A percentile compares a stretch with the other conserved stretches of the same genome.
phyloP scores from a whole-genome alignment of 2,888 invertebrate genomes.

The Seira ritae region DNA sequence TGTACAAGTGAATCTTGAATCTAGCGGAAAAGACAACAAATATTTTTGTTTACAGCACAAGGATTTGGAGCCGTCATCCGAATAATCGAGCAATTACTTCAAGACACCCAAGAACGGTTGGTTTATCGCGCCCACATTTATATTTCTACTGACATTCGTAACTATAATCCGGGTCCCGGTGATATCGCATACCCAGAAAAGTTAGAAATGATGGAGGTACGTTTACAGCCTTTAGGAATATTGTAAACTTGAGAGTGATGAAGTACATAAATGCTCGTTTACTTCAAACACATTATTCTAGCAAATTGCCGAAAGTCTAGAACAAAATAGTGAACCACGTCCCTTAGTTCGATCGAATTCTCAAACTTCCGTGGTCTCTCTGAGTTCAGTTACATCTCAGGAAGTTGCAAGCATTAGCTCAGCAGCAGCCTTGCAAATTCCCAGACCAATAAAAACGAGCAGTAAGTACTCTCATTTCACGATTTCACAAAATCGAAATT shows the following conservation, averaged over 20 bases:
- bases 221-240: neutral
- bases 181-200: constrained; percentile 99
- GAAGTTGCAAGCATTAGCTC: constrained; percentile 81
- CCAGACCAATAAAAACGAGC: constrained; percentile 77
- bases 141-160: constrained; percentile 91
- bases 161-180: constrained; percentile 92
- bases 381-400: constrained; percentile 82
- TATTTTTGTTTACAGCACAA: constrained; percentile 77
- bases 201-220: constrained; percentile 96
- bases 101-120: constrained; percentile 96
- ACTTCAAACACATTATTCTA: no score
- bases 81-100: constrained; percentile 87
- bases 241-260: neutral
- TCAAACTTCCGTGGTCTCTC: constrained; percentile 82
- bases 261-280: neutral
- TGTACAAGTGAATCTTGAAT: neutral
- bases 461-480: constrained; percentile 74
- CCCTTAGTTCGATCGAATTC: constrained; percentile 79
- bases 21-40: no score
- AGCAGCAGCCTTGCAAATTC: constrained; percentile 75
- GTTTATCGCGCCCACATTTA: constrained; percentile 97
- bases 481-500: no score
- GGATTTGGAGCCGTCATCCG: constrained; percentile 86
- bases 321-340: constrained; percentile 74
- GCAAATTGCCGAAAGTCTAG: constrained; percentile 74